Base-by-base conservation (phyloP, 2,113 vertebrate genomes). In the Microtus ochrogaster region DNA sequence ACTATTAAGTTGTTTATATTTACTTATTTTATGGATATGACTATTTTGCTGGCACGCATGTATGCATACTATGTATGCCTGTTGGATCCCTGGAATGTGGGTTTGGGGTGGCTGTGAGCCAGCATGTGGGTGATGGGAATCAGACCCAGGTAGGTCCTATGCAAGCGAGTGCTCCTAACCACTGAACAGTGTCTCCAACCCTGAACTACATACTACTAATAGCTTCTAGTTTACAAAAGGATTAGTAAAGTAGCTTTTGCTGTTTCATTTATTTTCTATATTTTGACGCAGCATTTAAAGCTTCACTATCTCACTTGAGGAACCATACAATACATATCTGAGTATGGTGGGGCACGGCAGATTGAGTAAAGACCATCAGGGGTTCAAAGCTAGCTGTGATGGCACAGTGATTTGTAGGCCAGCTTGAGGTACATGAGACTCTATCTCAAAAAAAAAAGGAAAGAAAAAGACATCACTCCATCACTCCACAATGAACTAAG, bases 161-260 rank as follows among this genome's bases (percentile, higher is more conserved):
- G 78, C 33, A 55, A 81, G 36, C 21, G 24, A 26, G 52, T 82
- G 36, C 11, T 58, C 33, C 55, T 24, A 39, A 82, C 78, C 78
- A 82, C 21, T 39, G 52, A 58, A 26, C 78, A 21, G 39, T 12
- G 1, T 11, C 78, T 58, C 78, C 36, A 82, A 22, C 78, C n/a
- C 55, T 13, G 17, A 66, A 47, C 61, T 33, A 44, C 74, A 77
- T 26, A 41, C 49, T 61, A 73, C 73, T 78, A 84, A 44, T 66
- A 91, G 83, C 88, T 94, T 52, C 28, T 70, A 26, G 72, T 73
- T 90, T 88, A 92, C 5, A 52, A 41, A n/a, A 86, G 11, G 65
- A 70, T 70, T 84, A 84, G 14, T n/a, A 14, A 36, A 33, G 83
- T n/a, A 24, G 49, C 30, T 66, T 93, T 89, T 81, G 49, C 78